Conservation (phyloP, 2,113 vertebrate genomes). For the Podiceps cristatus region DNA sequence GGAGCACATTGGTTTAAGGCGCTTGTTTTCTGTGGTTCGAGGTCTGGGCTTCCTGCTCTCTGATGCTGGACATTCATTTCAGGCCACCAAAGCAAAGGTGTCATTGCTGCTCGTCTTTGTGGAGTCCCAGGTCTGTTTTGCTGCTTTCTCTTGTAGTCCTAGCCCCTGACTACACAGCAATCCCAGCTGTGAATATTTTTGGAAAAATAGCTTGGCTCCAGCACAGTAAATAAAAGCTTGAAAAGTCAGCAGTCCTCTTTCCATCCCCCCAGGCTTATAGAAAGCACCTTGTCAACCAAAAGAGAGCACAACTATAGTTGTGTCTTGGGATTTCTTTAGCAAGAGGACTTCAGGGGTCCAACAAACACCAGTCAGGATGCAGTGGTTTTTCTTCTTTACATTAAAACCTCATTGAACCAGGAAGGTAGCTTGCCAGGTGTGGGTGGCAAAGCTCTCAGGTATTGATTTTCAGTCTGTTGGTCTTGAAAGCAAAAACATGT, state of each 20-base stretch:
- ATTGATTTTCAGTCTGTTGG: neutral
- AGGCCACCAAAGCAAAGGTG: neutral
- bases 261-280: accelerated
- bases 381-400: neutral
- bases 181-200: neutral
- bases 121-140: neutral
- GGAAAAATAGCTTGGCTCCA: neutral
- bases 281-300: neutral
- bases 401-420: neutral
- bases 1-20: neutral
- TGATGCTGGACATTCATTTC: neutral
- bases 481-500: neutral
- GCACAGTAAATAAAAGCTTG: neutral
- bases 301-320: neutral
- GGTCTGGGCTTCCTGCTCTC: neutral
- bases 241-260: neutral
- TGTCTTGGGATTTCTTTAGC: neutral
- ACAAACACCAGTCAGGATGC: neutral
- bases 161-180: neutral
- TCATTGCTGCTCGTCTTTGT: neutral
- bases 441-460: neutral
- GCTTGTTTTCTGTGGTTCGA: neutral
- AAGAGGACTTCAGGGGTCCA: neutral
- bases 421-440: neutral
- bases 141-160: neutral